A percentile compares a stretch with the other conserved stretches of the same genome.
Evolutionary conservation across 2,113 vertebrate species (phyloP).

Genomic region (Chloebia gouldiae): DNA sequence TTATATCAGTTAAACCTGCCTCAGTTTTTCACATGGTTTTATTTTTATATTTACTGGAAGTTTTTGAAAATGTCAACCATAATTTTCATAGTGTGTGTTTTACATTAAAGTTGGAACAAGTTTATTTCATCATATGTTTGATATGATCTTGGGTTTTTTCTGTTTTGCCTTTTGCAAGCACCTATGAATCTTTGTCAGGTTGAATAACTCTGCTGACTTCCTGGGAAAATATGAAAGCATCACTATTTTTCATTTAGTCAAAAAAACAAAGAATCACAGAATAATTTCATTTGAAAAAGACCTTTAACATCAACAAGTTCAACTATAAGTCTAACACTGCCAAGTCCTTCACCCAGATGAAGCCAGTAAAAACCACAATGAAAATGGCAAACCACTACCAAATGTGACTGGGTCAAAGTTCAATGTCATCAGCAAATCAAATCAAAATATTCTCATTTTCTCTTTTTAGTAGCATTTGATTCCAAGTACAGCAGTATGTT

Average conservation of each 20-base stretch:
- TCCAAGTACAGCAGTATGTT: neutral
- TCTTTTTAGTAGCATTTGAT: neutral
- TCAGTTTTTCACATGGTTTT: neutral
- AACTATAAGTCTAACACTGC: neutral
- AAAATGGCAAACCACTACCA: neutral
- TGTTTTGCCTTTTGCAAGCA: neutral
- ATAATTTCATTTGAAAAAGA: neutral
- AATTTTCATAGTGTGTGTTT: neutral
- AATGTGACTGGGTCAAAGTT: neutral
- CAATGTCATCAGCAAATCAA: neutral
- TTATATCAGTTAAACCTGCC: neutral
- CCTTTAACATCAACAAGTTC: neutral
- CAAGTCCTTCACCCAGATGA: neutral
- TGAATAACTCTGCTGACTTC: neutral
- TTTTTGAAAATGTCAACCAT: neutral
- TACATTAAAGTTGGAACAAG: neutral
- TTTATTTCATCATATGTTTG: neutral
- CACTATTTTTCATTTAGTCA: neutral
- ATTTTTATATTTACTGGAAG: neutral
- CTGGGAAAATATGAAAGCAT: neutral
- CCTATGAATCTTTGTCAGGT: neutral
- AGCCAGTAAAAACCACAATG: neutral
- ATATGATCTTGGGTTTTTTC: neutral
- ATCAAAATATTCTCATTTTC: neutral
- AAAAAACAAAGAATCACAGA: neutral